A percentile compares a stretch with the other conserved stretches of the same genome.
Conservation (phyloP, 2,888 invertebrate genomes). For the Drymonia ruficornis region DNA sequence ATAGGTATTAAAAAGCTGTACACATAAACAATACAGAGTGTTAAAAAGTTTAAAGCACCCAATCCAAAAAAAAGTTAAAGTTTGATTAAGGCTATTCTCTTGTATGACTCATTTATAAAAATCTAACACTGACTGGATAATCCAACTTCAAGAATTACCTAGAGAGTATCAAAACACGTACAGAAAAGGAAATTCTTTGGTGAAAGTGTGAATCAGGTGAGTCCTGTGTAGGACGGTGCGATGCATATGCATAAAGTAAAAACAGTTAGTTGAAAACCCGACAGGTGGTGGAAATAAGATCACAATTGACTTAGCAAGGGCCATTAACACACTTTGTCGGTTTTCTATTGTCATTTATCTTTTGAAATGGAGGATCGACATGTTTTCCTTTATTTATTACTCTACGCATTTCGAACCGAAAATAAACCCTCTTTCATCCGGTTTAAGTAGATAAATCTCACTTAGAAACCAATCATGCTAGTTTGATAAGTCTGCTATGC, state of each 20-base stretch:
- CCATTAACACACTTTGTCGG: slow-evolving; percentile 5
- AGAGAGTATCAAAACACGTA: background rate
- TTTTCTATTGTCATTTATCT: background rate
- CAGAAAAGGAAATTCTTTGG: slow-evolving; percentile 6
- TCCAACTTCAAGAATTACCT: background rate
- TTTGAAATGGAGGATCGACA: background rate
- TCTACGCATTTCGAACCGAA: too few relatives aligned
- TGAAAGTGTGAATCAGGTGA: slow-evolving; percentile 2
- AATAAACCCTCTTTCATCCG: too few relatives aligned
- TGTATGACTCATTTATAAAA: too few relatives aligned
- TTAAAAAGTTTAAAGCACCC: too few relatives aligned
- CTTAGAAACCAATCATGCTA: too few relatives aligned
- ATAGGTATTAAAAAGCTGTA: too few relatives aligned
- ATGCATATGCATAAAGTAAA: slow-evolving; percentile 8
- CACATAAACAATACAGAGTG: too few relatives aligned
- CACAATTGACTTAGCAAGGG: slow-evolving; percentile 4
- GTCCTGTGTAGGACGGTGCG: background rate
- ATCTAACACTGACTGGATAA: background rate
- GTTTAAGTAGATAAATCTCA: too few relatives aligned
- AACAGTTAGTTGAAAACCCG: slow-evolving; percentile 9
- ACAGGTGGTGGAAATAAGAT: slow-evolving; percentile 8
- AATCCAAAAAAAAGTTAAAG: too few relatives aligned
- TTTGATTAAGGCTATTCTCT: too few relatives aligned
- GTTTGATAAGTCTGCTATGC: too few relatives aligned
- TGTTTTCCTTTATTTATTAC: background rate